phyloP scores from a whole-genome alignment of 2,113 vertebrate species.

The Typhlomys cinereus region DNA sequence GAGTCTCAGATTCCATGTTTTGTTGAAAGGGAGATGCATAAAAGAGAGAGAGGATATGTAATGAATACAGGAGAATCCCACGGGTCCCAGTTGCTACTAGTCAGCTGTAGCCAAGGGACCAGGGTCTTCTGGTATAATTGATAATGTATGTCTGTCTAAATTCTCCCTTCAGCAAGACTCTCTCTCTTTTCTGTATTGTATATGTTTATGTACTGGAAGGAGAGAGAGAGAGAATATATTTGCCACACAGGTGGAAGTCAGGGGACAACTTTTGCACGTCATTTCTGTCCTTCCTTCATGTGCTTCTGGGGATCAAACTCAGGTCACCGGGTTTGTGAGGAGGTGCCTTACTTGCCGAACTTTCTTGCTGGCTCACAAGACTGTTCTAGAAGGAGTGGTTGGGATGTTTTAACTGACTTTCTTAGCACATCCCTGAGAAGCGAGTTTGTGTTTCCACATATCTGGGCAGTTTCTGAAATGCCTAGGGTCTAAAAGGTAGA shows the following conservation, averaged over 20 bases:
- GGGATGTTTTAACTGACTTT: not conserved
- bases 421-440: not conserved
- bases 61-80: not conserved
- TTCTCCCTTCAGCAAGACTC: not conserved
- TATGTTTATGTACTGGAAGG: no score
- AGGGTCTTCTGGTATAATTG: not conserved
- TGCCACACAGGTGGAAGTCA: no score
- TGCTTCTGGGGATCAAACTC: no score
- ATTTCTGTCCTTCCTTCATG: no score
- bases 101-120: not conserved
- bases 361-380: no score
- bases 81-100: not conserved
- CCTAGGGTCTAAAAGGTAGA: not conserved
- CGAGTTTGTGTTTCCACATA: not conserved
- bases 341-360: no score
- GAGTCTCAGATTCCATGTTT: not conserved
- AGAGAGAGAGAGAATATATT: no score
- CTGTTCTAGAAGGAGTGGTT: not conserved
- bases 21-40: conserved; percentile 16
- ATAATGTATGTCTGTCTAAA: not conserved
- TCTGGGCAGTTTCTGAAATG: not conserved
- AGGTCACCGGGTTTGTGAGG: no score
- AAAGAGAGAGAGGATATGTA: not conserved
- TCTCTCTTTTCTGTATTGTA: no score
- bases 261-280: no score